These are phyloP conservation scores for Steinernema scapterisci DNA, from an alignment of 2,888 invertebrate species.

Conservation along the genomic window DNA sequence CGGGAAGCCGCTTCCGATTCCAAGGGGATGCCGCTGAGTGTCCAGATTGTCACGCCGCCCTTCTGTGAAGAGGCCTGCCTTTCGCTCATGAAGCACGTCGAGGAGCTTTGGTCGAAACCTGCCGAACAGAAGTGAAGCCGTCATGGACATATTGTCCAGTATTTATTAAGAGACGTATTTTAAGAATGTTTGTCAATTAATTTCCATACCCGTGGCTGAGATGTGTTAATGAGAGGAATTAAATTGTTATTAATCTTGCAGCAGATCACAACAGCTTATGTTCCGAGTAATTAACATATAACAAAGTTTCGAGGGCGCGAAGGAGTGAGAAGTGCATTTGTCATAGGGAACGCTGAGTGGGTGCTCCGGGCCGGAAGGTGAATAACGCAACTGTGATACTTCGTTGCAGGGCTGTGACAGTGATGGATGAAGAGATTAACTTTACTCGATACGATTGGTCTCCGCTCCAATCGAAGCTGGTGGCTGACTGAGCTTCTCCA, in stretches of 20 bases:
- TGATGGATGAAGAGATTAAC: slow-evolving; percentile 28
- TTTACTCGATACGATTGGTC: slow-evolving; percentile 8
- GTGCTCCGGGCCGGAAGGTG: slow-evolving; percentile 4
- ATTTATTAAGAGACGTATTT: too few relatives aligned
- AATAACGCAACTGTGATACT: background rate
- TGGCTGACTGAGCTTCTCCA: background rate
- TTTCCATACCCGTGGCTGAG: too few relatives aligned
- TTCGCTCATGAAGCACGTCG: slow-evolving; percentile 52
- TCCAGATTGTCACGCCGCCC: slow-evolving; percentile 57
- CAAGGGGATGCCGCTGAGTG: slow-evolving; percentile 56
- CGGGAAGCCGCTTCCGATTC: slow-evolving; percentile 49
- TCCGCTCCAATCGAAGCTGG: background rate
- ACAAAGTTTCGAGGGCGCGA: too few relatives aligned
- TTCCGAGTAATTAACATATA: too few relatives aligned
- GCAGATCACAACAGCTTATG: too few relatives aligned
- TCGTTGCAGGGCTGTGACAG: background rate
- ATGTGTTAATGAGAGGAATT: too few relatives aligned
- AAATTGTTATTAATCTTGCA: too few relatives aligned
- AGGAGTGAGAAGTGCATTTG: too few relatives aligned
- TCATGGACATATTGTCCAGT: too few relatives aligned
- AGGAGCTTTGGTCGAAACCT: slow-evolving; percentile 36
- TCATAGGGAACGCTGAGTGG: background rate
- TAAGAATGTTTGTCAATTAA: too few relatives aligned
- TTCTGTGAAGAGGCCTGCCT: slow-evolving; percentile 60
- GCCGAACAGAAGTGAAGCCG: too few relatives aligned